A percentile compares a stretch with the other conserved stretches of the same genome.
Conservation (phyloP, 2,888 invertebrate species). For the Ceriagrion tenellum region DNA sequence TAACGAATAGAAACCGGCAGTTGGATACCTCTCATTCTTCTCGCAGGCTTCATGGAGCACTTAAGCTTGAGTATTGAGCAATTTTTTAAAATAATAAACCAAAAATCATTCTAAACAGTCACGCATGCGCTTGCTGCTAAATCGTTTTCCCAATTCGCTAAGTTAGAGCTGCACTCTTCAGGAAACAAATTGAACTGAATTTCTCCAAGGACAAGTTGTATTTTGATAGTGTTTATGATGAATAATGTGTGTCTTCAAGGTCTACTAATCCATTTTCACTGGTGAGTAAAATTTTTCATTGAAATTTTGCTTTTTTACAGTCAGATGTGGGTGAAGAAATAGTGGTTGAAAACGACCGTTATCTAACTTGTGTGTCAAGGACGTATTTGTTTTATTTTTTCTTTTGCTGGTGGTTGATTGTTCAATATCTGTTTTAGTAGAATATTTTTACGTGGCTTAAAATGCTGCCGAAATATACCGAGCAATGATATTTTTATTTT, state of each 20-base stretch:
- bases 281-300: conserved; percentile 42
- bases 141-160: neutral
- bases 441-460: neutral
- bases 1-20: no score
- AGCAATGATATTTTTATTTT: neutral
- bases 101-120: neutral
- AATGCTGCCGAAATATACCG: neutral
- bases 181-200: conserved; percentile 52
- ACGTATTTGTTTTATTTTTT: conserved; percentile 33
- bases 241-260: conserved; percentile 30
- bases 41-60: no score
- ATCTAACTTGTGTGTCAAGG: conserved; percentile 32
- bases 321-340: neutral
- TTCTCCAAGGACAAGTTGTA: conserved; percentile 64
- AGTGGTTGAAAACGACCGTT: neutral
- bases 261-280: neutral
- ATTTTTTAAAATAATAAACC: neutral
- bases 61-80: no score
- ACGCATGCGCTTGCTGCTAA: neutral
- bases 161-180: conserved; percentile 41
- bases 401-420: neutral
- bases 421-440: neutral
- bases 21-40: no score
- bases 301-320: neutral
- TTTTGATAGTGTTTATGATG: conserved; percentile 59